Evolutionary conservation across 2,113 vertebrate genomes (phyloP).

Genomic region (Psammodynastes pulverulentus): DNA sequence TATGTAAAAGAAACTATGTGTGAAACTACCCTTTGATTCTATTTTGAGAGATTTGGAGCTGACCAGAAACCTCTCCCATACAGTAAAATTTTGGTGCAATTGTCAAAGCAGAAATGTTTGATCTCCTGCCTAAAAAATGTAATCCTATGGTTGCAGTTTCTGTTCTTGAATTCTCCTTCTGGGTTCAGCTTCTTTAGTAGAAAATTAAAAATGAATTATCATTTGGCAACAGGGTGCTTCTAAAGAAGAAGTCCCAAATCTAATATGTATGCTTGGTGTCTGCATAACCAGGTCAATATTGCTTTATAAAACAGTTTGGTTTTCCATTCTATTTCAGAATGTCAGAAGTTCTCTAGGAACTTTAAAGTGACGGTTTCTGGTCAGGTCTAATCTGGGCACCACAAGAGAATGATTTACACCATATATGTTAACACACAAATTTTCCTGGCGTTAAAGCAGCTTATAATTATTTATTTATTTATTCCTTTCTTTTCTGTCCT

Average conservation of each 20-base stretch:
- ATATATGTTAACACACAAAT: not conserved
- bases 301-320: not conserved
- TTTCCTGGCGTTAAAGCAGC: not conserved
- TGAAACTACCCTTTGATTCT: not conserved
- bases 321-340: not conserved
- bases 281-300: not conserved
- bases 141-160: not conserved
- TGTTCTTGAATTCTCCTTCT: not conserved
- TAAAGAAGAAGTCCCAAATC: slow-evolving; percentile 3
- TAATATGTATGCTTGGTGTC: not conserved
- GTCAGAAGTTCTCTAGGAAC: not conserved
- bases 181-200: not conserved
- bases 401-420: not conserved
- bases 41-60: not conserved
- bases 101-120: not conserved
- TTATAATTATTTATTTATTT: not conserved
- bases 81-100: not conserved
- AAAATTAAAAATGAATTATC: slow-evolving; percentile 12
- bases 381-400: not conserved
- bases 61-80: not conserved
- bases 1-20: not conserved
- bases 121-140: not conserved
- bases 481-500: not conserved
- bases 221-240: not conserved
- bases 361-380: not conserved